Evolutionary conservation across 2,113 vertebrate genomes (phyloP).

Genomic region (Syngnathus floridae): DNA sequence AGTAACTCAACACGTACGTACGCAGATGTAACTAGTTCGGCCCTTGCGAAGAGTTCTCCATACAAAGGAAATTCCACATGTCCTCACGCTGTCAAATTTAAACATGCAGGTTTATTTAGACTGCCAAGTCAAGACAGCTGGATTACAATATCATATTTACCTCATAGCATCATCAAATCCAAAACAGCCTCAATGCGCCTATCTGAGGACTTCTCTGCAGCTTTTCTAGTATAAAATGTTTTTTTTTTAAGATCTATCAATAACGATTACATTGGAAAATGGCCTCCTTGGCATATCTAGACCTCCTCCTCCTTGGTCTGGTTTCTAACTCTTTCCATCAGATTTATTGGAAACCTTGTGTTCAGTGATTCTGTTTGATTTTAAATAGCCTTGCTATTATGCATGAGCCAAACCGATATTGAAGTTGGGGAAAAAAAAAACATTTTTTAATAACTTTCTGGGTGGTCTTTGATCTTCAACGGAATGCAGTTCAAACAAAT

Average conservation of each 20-base stretch:
- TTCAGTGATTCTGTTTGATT: not conserved
- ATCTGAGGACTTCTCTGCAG: not conserved
- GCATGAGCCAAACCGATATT: not conserved
- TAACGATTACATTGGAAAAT: slow-evolving; percentile 27
- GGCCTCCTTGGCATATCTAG: slow-evolving; percentile 19
- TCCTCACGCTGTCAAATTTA: slow-evolving; percentile 20
- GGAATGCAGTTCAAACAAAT: too few species aligned
- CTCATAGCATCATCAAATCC: slow-evolving; percentile 20
- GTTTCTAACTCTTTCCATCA: not conserved
- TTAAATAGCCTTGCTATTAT: not conserved
- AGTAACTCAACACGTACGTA: slow-evolving; percentile 3
- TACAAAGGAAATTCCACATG: slow-evolving; percentile 12
- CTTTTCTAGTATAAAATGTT: slow-evolving; percentile 4
- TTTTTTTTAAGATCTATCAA: slow-evolving; percentile 15
- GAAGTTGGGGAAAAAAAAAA: not conserved
- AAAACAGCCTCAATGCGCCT: not conserved
- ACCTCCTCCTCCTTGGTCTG: not conserved
- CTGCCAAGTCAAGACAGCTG: not conserved
- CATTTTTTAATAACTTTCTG: slow-evolving; percentile 1
- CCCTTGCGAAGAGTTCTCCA: not conserved
- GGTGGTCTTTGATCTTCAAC: not conserved
- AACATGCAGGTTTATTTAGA: slow-evolving; percentile 18
- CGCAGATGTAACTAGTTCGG: not conserved
- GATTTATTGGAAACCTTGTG: not conserved
- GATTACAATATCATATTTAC: slow-evolving; percentile 7